Evolutionary conservation across 2,113 vertebrate species (phyloP).

Genomic region (human (Homo sapiens)): DNA sequence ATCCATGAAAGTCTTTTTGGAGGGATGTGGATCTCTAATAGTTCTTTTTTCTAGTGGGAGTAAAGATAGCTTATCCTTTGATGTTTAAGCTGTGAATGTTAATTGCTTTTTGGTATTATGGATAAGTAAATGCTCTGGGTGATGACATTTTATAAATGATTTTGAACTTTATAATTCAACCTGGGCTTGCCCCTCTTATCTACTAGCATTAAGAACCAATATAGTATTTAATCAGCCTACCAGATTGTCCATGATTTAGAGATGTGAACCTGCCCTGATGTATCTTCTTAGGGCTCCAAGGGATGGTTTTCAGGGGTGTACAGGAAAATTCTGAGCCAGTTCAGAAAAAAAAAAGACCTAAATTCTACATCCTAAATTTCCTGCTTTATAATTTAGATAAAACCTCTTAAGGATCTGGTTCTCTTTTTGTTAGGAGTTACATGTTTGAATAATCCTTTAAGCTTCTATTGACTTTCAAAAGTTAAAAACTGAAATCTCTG

Average conservation of each 20-base stretch:
- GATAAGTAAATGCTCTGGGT: slow-evolving; percentile 58
- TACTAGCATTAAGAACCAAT: slow-evolving; percentile 1
- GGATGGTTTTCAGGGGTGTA: neutral
- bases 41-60: slow-evolving; percentile 11
- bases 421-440: neutral
- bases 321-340: neutral
- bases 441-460: neutral
- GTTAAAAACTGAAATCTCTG: neutral
- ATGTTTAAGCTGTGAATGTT: slow-evolving; percentile 56
- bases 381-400: neutral
- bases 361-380: neutral
- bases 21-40: neutral
- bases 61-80: slow-evolving; percentile 58
- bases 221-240: neutral
- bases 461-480: neutral
- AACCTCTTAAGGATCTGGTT: neutral
- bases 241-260: neutral
- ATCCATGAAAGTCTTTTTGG: slow-evolving; percentile 37
- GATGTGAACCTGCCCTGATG: neutral
- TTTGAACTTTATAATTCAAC: slow-evolving; percentile 61
- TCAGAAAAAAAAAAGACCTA: neutral
- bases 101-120: slow-evolving; percentile 43
- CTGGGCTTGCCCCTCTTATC: neutral
- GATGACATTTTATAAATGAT: slow-evolving; percentile 70
- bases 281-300: neutral